Base-by-base conservation (phyloP, 2,888 invertebrate genomes). In the Arrhopalites spinosus region DNA sequence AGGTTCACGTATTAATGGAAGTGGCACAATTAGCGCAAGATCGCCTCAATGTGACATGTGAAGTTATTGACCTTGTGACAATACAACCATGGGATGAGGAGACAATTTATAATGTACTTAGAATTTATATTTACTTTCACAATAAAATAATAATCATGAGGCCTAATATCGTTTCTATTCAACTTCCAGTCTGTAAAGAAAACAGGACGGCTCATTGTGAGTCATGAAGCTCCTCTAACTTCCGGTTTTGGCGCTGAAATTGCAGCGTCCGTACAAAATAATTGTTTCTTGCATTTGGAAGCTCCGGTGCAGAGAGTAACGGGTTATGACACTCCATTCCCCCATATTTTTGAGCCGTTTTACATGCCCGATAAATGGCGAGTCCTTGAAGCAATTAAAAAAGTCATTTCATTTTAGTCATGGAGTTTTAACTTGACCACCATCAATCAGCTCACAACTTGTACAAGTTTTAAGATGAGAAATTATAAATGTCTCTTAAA, bases 241-340 rank as follows among this genome's bases (percentile, higher is more conserved):
- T 90, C 91, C 81, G 99, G 99, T 15, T 98, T 99, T 86, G 99
- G 96, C 0, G 93, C 96, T 1, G 99, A 99, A 87, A 87, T 99
- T 17, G 93, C 97, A 0, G 94, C 98, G 0, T 91, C 93, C 13
- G 91, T 99, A 82, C 88, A 96, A 93, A 91, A 93, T 84, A 91
- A 93, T 83, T 99, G 98, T 85, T 99, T 99, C 87, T 88, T 99
- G 59, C 90, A 94, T 85, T 88, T 99, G 82, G 97, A 98, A 86
- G 95, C 98, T 0, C 98, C 99, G 0, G 88, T 98, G 17, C 87
- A 89, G 63, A 89, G 98, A 80, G 94, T 96, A 67, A 90, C 95
- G 29, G 97, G 99, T 15, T 96, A 95, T 90, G 99, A 99, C 88
- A 94, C 96, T 1, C 98, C 99, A 15, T 99, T 99, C 87, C 96